phyloP scores from a whole-genome alignment of 2,888 invertebrate genomes.

The Agrochola lota region DNA sequence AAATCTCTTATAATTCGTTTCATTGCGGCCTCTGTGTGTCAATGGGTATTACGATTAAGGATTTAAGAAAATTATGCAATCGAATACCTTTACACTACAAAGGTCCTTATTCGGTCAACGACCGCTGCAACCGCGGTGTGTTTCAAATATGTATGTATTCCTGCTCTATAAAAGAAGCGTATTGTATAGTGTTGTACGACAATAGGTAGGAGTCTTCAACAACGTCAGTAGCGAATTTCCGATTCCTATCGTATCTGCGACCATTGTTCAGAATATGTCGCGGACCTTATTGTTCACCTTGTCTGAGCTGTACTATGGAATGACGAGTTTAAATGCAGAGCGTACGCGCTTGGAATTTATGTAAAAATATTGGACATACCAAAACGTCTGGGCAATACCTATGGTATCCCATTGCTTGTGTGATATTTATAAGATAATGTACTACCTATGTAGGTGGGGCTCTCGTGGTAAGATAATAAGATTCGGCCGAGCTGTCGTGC shows the following conservation, averaged over 20 bases:
- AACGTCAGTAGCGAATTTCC: constrained; percentile 86
- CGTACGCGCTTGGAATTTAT: constrained; percentile 82
- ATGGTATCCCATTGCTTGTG: constrained; percentile 35
- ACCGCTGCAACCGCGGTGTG: constrained; percentile 70
- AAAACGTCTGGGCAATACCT: constrained; percentile 52
- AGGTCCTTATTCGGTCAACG: constrained; percentile 75
- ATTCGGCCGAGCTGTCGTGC: constrained; percentile 15
- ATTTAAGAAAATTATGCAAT: constrained; percentile 63
- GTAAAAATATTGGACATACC: constrained; percentile 70
- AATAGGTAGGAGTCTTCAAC: constrained; percentile 79
- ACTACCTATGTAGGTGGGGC: constrained; percentile 38
- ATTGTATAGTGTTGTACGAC: constrained; percentile 73
- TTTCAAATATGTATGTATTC: constrained; percentile 79
- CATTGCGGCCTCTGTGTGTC: constrained; percentile 55
- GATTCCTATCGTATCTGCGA: constrained; percentile 86
- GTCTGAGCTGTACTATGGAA: constrained; percentile 79
- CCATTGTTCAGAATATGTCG: constrained; percentile 90
- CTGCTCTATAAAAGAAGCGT: constrained; percentile 76
- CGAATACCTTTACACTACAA: constrained; percentile 58
- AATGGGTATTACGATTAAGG: constrained; percentile 37
- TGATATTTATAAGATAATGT: constrained; percentile 33
- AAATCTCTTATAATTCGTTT: constrained; percentile 69
- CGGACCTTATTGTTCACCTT: constrained; percentile 85
- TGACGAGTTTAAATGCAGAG: constrained; percentile 85
- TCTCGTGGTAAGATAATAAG: constrained; percentile 24